Evolutionary conservation across 2,888 invertebrate genomes (phyloP).

Genomic region (Agrochola lota): DNA sequence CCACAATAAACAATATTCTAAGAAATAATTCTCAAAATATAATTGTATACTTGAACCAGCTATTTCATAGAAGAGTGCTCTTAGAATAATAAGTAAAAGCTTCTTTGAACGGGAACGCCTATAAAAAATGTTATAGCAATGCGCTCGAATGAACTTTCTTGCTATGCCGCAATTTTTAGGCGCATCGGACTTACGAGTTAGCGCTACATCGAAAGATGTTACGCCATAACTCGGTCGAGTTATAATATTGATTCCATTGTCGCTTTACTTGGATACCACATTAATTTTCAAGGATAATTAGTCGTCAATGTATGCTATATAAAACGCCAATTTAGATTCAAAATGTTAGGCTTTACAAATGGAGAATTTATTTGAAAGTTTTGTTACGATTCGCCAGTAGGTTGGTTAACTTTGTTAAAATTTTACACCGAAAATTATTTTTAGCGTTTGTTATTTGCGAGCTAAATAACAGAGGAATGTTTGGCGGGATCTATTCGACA

Average conservation of each 20-base stretch:
- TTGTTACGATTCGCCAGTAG: conserved; percentile 4
- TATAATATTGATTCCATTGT: conserved; percentile 51
- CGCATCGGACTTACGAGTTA: conserved; percentile 58
- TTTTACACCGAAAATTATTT: conserved; percentile 38
- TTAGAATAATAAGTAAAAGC: conserved; percentile 64
- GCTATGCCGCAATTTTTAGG: conserved; percentile 66
- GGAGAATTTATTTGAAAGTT: conserved; percentile 32
- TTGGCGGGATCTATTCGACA: conserved; percentile 42
- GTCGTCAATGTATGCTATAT: conserved; percentile 3
- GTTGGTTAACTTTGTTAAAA: conserved; percentile 21
- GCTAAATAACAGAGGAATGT: conserved; percentile 44
- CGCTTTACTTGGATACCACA: conserved; percentile 3
- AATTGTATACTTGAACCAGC: conserved; percentile 49
- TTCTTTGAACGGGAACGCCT: conserved; percentile 61
- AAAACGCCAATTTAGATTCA: neutral
- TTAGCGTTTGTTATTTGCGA: conserved; percentile 46
- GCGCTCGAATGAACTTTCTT: conserved; percentile 60
- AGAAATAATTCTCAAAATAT: conserved; percentile 43
- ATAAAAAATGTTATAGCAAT: conserved; percentile 69
- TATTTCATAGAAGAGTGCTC: conserved; percentile 61
- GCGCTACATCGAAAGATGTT: conserved; percentile 31
- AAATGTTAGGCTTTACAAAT: neutral
- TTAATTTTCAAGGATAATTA: conserved; percentile 23
- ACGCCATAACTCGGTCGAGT: conserved; percentile 15
- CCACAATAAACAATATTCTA: conserved; percentile 27